phyloP scores from a whole-genome alignment of 2,797 vertebrate genomes.

The Thalassophryne amazonica region DNA sequence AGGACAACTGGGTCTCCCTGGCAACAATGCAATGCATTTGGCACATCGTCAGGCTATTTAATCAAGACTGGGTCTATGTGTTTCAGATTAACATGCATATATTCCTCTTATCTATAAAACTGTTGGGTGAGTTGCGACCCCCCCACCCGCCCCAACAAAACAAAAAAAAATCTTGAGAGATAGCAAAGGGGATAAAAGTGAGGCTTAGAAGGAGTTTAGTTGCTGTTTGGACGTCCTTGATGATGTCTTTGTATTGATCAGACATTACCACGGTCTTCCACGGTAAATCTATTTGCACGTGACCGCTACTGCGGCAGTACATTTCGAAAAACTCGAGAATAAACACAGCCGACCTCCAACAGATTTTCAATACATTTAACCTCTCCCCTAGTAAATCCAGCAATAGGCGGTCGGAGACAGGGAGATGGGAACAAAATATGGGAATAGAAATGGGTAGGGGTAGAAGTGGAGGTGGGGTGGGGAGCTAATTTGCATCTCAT shows the following conservation, averaged over 20 bases:
- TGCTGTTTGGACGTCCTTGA: conserved; percentile 56
- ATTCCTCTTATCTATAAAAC: conserved; percentile 69
- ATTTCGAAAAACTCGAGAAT: conserved; percentile 52
- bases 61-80: conserved; percentile 61
- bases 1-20: conserved; percentile 76
- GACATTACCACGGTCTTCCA: conserved; percentile 49
- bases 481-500: conserved; percentile 69
- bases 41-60: conserved; percentile 74
- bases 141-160: conserved; percentile 1
- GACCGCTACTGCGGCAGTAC: conserved; percentile 43
- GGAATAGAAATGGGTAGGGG: not conserved
- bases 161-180: conserved; percentile 35
- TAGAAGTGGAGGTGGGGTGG: not conserved
- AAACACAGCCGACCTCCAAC: conserved; percentile 56
- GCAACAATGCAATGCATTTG: conserved; percentile 72
- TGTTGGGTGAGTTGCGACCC: conserved; percentile 63
- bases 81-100: conserved; percentile 53
- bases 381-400: conserved; percentile 53
- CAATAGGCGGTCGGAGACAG: conserved; percentile 54
- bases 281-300: conserved; percentile 64
- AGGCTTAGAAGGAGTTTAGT: conserved; percentile 6
- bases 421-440: conserved; percentile 28
- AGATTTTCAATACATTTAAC: conserved; percentile 75
- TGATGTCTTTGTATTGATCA: conserved; percentile 70
- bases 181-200: conserved; percentile 13